Percentiles rank a stretch among this genome's conserved stretches.
These are phyloP conservation scores for Drosophila peninsularis DNA, from an alignment of 2,888 invertebrate genomes.

Conservation along the genomic window DNA sequence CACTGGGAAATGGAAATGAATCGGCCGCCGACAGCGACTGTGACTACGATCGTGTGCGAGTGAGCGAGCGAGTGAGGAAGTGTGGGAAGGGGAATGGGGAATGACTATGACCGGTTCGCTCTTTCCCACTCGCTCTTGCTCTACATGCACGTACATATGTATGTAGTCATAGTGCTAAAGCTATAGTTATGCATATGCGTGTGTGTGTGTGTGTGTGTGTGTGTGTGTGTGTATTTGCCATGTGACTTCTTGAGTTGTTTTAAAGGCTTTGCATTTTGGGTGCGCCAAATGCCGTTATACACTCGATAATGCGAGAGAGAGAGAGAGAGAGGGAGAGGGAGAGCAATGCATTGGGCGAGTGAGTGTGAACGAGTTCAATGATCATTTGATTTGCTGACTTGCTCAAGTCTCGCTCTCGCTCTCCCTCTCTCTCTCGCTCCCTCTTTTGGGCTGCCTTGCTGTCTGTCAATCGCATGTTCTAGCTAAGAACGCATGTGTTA, in stretches of 20 bases:
- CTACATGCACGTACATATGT: neutral
- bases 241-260: constrained; percentile 29
- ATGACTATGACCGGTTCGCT: constrained; percentile 54
- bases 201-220: neutral
- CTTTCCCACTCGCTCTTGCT: neutral
- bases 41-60: constrained; percentile 33
- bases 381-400: constrained; percentile 54
- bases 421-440: neutral
- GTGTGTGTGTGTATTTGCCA: constrained; percentile 15
- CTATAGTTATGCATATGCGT: neutral
- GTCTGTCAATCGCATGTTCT: constrained; percentile 20
- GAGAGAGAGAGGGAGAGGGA: constrained; percentile 38
- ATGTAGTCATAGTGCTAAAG: constrained; percentile 21
- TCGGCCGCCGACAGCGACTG: constrained; percentile 23
- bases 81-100: constrained; percentile 18
- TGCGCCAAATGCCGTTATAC: constrained; percentile 63
- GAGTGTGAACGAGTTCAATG: constrained; percentile 53
- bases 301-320: constrained; percentile 20
- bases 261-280: constrained; percentile 16
- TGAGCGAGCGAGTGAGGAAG: neutral
- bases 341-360: constrained; percentile 62
- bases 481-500: constrained; percentile 36
- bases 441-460: neutral
- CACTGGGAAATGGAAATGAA: constrained; percentile 57
- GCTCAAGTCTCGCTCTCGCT: neutral